Evolutionary conservation across 2,888 invertebrate species (phyloP).

Genomic region (Drosophila emarginata): DNA sequence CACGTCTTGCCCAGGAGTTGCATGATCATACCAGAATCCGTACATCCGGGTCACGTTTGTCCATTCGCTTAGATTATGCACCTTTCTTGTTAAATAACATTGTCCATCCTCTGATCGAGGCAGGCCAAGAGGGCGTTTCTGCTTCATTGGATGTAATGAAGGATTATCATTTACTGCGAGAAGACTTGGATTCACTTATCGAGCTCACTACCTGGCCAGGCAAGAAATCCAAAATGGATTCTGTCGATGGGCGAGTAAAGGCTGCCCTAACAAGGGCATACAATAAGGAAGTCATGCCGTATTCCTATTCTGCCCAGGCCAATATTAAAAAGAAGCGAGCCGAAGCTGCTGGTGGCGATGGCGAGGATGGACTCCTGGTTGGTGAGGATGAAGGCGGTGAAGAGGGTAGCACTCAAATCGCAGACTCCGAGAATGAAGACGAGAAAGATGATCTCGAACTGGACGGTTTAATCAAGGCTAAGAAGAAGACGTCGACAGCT

Average conservation of each 20-base stretch:
- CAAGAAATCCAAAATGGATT: constrained; percentile 88
- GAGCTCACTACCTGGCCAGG: constrained; percentile 94
- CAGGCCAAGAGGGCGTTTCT: constrained; percentile 88
- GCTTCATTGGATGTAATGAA: constrained; percentile 89
- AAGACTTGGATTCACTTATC: constrained; percentile 94
- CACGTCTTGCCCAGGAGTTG: constrained; percentile 91
- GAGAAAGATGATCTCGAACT: constrained; percentile 86
- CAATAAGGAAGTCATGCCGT: constrained; percentile 91
- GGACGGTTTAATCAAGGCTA: constrained; percentile 90
- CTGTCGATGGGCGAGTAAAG: constrained; percentile 92
- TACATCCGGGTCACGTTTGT: constrained; percentile 90
- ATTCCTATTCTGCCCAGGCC: constrained; percentile 89
- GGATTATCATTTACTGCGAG: constrained; percentile 92
- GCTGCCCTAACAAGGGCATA: constrained; percentile 95
- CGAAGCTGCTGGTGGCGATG: constrained; percentile 82
- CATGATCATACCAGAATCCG: constrained; percentile 93
- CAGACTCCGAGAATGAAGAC: constrained; percentile 82
- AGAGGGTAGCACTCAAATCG: constrained; percentile 66
- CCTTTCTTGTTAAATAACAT: constrained; percentile 89
- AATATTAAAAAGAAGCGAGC: constrained; percentile 86
- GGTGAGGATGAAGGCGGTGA: constrained; percentile 80
- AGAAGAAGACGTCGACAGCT: constrained; percentile 66
- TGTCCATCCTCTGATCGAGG: constrained; percentile 88
- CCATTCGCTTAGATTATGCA: constrained; percentile 95
- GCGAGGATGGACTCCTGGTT: constrained; percentile 80